Conservation (phyloP, 2,888 invertebrate species). For the Pasiphila rectangulata region DNA sequence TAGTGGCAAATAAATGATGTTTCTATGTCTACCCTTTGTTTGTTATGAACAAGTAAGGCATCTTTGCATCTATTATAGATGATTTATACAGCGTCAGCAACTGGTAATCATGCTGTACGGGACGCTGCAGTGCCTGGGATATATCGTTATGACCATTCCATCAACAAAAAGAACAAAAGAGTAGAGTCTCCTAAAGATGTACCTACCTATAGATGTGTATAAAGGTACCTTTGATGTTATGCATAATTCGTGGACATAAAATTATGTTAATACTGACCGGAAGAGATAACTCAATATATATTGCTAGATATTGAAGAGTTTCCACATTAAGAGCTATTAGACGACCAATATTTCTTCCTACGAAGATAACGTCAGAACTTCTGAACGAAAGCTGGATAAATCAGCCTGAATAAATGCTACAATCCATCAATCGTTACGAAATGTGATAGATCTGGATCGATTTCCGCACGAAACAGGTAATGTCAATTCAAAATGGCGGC, state of each 20-base stretch:
- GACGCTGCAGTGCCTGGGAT: too few species aligned
- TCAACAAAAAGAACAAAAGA: too few species aligned
- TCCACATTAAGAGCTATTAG: constrained; percentile 19
- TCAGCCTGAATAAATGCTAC: constrained; percentile 23
- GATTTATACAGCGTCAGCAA: too few species aligned
- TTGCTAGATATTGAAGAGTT: constrained; percentile 17
- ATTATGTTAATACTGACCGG: constrained; percentile 3
- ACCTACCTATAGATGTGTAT: too few species aligned
- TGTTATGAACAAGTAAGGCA: too few species aligned
- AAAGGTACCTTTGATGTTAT: not conserved
- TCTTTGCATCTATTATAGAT: too few species aligned
- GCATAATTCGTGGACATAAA: not conserved
- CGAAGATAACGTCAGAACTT: constrained; percentile 33
- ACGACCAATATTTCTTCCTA: constrained; percentile 22
- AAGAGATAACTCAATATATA: constrained; percentile 21
- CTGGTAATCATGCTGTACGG: too few species aligned
- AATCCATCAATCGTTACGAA: constrained; percentile 39
- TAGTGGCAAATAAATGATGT: too few species aligned
- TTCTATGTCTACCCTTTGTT: too few species aligned
- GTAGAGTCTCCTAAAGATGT: too few species aligned
- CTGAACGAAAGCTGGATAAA: constrained; percentile 33
- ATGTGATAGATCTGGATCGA: constrained; percentile 21
- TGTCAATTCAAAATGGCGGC: constrained; percentile 45
- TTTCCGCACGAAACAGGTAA: constrained; percentile 42
- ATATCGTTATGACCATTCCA: too few species aligned